phyloP scores from a whole-genome alignment of 2,797 vertebrate species.

The Xiphophorus birchmanni region DNA sequence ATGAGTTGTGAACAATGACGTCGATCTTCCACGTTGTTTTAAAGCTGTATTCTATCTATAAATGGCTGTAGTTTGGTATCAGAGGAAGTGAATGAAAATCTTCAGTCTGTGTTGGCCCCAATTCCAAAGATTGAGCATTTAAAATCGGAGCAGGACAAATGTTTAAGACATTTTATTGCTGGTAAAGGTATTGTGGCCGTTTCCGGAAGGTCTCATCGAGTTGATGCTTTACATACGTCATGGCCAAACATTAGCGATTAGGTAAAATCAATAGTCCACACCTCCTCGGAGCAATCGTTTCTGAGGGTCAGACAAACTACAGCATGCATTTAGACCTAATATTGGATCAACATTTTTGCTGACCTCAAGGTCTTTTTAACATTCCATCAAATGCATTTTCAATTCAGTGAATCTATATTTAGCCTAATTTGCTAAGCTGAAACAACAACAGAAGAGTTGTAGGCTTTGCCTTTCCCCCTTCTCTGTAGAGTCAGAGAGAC shows the following conservation, averaged over 20 bases:
- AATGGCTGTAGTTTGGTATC: background rate
- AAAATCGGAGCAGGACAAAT: too few relatives aligned
- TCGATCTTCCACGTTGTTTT: too few relatives aligned
- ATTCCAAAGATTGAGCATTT: background rate
- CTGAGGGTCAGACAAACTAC: background rate
- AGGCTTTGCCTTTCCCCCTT: slow-evolving; percentile 2
- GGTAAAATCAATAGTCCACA: too few relatives aligned
- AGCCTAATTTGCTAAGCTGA: background rate
- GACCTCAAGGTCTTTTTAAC: background rate
- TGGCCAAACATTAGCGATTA: too few relatives aligned
- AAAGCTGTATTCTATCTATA: background rate
- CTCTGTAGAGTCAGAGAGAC: slow-evolving; percentile 51
- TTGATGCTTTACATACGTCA: too few relatives aligned
- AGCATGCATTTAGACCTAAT: background rate
- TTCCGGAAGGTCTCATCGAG: too few relatives aligned
- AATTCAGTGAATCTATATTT: background rate
- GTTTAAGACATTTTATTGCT: too few relatives aligned
- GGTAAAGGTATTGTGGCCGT: too few relatives aligned
- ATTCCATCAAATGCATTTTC: background rate
- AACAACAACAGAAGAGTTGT: background rate
- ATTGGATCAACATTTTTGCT: background rate
- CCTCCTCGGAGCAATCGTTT: too few relatives aligned
- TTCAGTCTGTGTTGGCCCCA: background rate
- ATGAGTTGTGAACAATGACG: too few relatives aligned
- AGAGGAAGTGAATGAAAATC: background rate